Evolutionary conservation across 2,888 invertebrate genomes (phyloP).

Genomic region (Nymphalis c-album): DNA sequence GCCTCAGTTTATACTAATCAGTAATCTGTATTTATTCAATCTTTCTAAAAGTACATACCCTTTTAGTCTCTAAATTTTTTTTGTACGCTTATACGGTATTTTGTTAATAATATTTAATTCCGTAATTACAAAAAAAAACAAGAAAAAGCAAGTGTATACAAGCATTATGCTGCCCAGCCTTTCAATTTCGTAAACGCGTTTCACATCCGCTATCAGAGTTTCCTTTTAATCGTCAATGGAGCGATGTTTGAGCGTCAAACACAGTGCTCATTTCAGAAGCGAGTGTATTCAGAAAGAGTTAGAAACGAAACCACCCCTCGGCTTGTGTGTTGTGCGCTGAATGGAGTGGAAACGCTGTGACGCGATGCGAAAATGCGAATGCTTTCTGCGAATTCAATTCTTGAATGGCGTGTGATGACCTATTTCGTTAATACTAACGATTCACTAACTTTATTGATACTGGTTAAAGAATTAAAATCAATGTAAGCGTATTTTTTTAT

Average conservation of each 20-base stretch:
- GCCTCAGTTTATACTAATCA: no score
- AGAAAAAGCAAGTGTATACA: neutral
- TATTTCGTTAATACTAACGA: neutral
- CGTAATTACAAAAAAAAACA: neutral
- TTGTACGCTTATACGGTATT: neutral
- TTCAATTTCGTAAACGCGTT: slow-evolving; percentile 30
- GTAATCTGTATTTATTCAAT: no score
- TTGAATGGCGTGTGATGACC: slow-evolving; percentile 12
- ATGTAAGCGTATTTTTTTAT: no score
- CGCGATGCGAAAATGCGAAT: slow-evolving; percentile 16
- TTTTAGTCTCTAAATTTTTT: no score
- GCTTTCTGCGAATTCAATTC: slow-evolving; percentile 11
- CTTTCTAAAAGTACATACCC: no score
- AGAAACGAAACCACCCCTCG: slow-evolving; percentile 17
- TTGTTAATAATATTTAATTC: neutral
- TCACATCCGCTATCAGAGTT: slow-evolving; percentile 27
- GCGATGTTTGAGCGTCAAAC: slow-evolving; percentile 34
- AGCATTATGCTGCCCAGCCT: slow-evolving; percentile 11
- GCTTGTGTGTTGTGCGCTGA: slow-evolving; percentile 6
- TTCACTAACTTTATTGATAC: slow-evolving; percentile 7
- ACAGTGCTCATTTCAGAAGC: slow-evolving; percentile 34
- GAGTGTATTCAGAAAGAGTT: slow-evolving; percentile 27
- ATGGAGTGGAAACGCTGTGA: slow-evolving; percentile 24
- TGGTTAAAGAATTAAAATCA: no score
- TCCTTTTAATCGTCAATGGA: slow-evolving; percentile 35